Base-by-base conservation (phyloP, 2,113 vertebrate genomes). In the Mixornis gularis region DNA sequence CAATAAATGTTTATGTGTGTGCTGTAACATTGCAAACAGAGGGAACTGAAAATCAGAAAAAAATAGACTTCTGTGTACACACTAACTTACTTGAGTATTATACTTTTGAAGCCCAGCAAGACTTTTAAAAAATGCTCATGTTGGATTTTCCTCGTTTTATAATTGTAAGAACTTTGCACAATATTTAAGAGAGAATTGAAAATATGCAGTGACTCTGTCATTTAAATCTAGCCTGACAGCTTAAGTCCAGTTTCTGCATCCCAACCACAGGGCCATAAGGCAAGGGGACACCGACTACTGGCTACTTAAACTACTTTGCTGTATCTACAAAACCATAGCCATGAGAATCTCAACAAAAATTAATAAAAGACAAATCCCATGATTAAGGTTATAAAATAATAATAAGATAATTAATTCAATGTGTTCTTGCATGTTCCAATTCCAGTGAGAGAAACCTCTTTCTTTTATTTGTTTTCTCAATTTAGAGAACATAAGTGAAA, bases 231-330 rank as follows among this genome's bases (percentile, higher is more conserved):
- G 20, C 6, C n/a, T 62, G 13, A 51, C 6, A 49, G 24, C 22
- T 24, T 26, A 20, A 55, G 32, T 43, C 21, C 29, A 22, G 7
- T 21, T 80, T 29, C 69, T 71, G 34, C 30, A 30, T 16, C 27
- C 14, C 52, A 80, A 2, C 14, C n/a, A 40, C 0, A 0, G 17
- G 29, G 8, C 12, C 49, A 34, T 30, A 64, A 62, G 12, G 4
- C 38, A 51, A 74, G 17, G 25, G 3, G 6, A 14, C 15, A 69
- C 10, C 0, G 0, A 3, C 59, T 85, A 77, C 44, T 53, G 30
- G 13, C 22, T 48, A 44, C 40, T 84, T 78, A 40, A 63, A 55
- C 26, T 43, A 51, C 29, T 70, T 83, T 17, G 7, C 9, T 76
- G 4, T 43, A 69, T 36, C 16, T 82, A 58, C 29, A 70, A 78